phyloP scores from a whole-genome alignment of 2,797 vertebrate genomes.

The Sarcoramphus papa region DNA sequence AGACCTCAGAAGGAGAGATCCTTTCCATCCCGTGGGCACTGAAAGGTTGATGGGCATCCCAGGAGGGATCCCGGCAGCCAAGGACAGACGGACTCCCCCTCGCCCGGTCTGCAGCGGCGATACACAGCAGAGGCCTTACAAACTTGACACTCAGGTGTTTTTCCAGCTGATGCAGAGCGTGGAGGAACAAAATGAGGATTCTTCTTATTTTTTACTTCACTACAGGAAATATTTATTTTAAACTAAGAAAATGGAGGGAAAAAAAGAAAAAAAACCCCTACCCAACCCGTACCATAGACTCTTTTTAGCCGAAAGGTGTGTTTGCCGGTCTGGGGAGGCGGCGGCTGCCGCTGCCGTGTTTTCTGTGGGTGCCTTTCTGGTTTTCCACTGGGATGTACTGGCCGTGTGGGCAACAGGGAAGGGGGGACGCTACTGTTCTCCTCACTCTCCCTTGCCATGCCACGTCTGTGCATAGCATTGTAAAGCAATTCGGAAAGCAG shows the following conservation, averaged over 20 bases:
- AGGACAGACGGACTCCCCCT: neutral
- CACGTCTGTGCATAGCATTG: neutral
- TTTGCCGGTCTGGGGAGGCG: neutral
- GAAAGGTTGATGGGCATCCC: neutral
- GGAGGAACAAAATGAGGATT: neutral
- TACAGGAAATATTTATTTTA: conserved; percentile 27
- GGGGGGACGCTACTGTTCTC: neutral
- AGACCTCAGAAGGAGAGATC: neutral
- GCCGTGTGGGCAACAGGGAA: rapidly evolving
- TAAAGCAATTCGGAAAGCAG: neutral
- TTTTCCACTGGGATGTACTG: neutral
- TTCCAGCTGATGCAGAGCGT: neutral
- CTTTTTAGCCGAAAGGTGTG: neutral
- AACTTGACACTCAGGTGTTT: neutral
- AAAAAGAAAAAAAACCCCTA: rapidly evolving
- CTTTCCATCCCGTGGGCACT: neutral
- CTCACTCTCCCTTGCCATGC: neutral
- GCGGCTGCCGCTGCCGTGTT: neutral
- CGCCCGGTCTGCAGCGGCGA: rapidly evolving
- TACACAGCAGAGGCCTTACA: neutral
- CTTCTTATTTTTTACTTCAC: neutral
- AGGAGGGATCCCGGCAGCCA: neutral
- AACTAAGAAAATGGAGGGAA: rapidly evolving
- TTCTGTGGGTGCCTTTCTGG: neutral
- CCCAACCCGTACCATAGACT: neutral